These are phyloP conservation scores for Lasioglossum oenotherae DNA, from an alignment of 2,888 invertebrate species.

Conservation along the genomic window DNA sequence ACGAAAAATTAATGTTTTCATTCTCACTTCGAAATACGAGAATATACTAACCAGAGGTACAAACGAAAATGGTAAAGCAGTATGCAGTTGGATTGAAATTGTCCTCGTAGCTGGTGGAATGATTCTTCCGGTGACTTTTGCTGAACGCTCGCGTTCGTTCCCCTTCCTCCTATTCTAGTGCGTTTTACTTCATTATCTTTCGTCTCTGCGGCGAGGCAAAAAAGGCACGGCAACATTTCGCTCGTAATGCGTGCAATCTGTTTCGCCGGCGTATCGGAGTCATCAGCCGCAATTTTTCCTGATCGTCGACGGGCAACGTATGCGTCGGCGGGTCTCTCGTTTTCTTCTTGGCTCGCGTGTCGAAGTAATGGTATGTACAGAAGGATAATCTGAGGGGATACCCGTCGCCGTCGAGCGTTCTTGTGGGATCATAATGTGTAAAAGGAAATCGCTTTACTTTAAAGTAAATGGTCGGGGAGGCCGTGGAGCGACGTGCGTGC, in stretches of 20 bases:
- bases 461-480: conserved; percentile 75
- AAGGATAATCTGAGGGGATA: conserved; percentile 69
- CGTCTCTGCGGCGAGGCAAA: background rate
- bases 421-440: conserved; percentile 78
- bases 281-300: conserved; percentile 59
- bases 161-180: background rate
- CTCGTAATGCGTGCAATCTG: conserved; percentile 19
- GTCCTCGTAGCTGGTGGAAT: background rate
- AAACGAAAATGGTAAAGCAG: background rate
- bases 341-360: conserved; percentile 64
- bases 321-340: conserved; percentile 25
- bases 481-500: conserved; percentile 57
- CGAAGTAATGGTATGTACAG: conserved; percentile 64
- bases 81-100: background rate
- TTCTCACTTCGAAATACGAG: background rate
- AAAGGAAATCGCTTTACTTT: conserved; percentile 80
- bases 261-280: conserved; percentile 31
- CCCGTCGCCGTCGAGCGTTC: conserved; percentile 49
- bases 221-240: background rate
- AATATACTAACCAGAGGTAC: no score
- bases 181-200: conserved; percentile 17
- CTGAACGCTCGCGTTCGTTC: background rate
- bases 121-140: background rate
- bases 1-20: background rate
- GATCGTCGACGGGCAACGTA: conserved; percentile 28